Conservation (phyloP, 2,797 vertebrate genomes). For the Takifugu rubripes region DNA sequence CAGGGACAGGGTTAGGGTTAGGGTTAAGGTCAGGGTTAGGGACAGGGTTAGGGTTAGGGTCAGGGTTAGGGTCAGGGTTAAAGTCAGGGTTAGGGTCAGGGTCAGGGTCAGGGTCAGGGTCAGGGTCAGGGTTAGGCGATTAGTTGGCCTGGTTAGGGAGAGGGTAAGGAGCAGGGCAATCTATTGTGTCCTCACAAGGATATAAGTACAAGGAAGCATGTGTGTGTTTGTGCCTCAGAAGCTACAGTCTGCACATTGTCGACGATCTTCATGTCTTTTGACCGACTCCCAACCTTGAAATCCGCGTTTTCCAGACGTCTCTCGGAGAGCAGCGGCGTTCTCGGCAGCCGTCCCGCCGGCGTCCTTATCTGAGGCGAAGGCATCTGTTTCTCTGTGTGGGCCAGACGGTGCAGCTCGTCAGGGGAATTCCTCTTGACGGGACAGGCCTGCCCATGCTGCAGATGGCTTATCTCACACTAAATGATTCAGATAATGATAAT, state of each 20-base stretch:
- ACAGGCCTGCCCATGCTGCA: conserved; percentile 40
- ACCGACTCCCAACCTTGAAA: conserved; percentile 18
- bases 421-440: conserved; percentile 53
- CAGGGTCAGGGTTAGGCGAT: too few relatives aligned
- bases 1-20: too few relatives aligned
- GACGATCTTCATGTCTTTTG: conserved; percentile 8
- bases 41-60: too few relatives aligned
- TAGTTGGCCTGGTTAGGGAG: too few relatives aligned
- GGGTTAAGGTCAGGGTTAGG: too few relatives aligned
- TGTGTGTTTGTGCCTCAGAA: not conserved
- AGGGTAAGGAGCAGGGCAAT: too few relatives aligned
- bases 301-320: conserved; percentile 15
- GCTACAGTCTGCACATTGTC: not conserved
- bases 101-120: too few relatives aligned
- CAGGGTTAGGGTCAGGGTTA: too few relatives aligned
- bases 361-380: conserved; percentile 51
- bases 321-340: conserved; percentile 20
- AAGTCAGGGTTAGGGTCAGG: too few relatives aligned
- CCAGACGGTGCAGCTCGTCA: conserved; percentile 57
- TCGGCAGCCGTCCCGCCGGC: conserved; percentile 34
- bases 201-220: not conserved
- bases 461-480: conserved; percentile 69
- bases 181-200: too few relatives aligned
- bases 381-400: conserved; percentile 59
- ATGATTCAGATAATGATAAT: conserved; percentile 69